Evolutionary conservation across 2,888 invertebrate species (phyloP).

Genomic region (Minunthozetes semirufus): DNA sequence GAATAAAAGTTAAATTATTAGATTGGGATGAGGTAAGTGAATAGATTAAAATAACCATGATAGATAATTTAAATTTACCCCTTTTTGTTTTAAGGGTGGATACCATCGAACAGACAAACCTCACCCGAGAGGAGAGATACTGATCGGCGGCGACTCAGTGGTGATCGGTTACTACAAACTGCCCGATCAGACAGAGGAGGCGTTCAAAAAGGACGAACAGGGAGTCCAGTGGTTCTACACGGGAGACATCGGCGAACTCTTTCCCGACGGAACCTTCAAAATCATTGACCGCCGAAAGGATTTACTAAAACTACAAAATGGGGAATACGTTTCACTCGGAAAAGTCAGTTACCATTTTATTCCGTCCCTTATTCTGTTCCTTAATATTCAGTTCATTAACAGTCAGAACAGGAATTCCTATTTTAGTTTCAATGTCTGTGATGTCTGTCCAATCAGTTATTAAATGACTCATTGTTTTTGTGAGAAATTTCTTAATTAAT

Average conservation of each 20-base stretch:
- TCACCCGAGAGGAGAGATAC: conserved; percentile 73
- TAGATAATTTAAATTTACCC: background rate
- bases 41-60: conserved; percentile 56
- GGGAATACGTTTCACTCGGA: conserved; percentile 95
- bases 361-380: background rate
- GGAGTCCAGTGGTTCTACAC: conserved; percentile 87
- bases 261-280: conserved; percentile 84
- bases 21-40: conserved; percentile 89
- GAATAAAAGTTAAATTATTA: conserved; percentile 73
- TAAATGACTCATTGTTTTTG: too few species aligned
- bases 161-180: conserved; percentile 88
- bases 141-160: conserved; percentile 84
- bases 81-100: conserved; percentile 56
- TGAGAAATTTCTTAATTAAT: too few species aligned
- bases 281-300: conserved; percentile 72
- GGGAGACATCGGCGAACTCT: conserved; percentile 94
- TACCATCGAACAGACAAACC: conserved; percentile 81
- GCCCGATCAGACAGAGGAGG: conserved; percentile 63
- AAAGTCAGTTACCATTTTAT: conserved; percentile 57
- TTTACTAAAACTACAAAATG: conserved; percentile 92
- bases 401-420: too few species aligned
- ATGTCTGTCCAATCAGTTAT: too few species aligned
- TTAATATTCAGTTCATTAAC: too few species aligned
- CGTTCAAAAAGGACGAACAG: conserved; percentile 62
- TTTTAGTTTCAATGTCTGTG: too few species aligned